Evolutionary conservation across 2,113 vertebrate species (phyloP).

Genomic region (Phasianus colchicus): DNA sequence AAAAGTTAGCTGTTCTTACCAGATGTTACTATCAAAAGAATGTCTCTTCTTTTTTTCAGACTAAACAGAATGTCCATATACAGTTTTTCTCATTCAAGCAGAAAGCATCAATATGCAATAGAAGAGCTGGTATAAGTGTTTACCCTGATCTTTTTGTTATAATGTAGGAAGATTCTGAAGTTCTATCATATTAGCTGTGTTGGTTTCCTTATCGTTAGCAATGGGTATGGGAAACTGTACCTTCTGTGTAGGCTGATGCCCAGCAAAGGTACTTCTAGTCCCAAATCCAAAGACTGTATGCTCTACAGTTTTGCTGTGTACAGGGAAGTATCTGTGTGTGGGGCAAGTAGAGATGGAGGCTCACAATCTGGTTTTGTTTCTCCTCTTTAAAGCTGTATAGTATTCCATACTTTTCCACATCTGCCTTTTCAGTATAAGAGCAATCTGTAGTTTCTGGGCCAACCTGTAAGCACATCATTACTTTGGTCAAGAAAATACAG

Average conservation of each 20-base stretch:
- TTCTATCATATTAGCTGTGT: neutral
- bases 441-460: neutral
- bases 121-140: neutral
- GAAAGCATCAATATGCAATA: neutral
- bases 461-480: neutral
- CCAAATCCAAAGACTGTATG: neutral
- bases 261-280: neutral
- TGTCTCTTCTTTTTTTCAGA: neutral
- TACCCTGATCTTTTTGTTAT: neutral
- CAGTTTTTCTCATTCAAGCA: accelerated
- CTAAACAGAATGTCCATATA: neutral
- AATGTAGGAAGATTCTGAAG: neutral
- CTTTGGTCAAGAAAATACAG: neutral
- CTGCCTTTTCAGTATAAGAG: neutral
- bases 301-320: neutral
- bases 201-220: neutral
- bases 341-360: neutral
- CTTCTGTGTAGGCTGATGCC: neutral
- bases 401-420: accelerated
- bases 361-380: neutral
- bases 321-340: neutral
- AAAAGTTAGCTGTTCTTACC: neutral
- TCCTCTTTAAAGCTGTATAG: neutral
- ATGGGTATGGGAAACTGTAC: accelerated
- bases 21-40: neutral